Conservation (phyloP, 2,797 vertebrate species). For the Tauraco hartlaubi region DNA sequence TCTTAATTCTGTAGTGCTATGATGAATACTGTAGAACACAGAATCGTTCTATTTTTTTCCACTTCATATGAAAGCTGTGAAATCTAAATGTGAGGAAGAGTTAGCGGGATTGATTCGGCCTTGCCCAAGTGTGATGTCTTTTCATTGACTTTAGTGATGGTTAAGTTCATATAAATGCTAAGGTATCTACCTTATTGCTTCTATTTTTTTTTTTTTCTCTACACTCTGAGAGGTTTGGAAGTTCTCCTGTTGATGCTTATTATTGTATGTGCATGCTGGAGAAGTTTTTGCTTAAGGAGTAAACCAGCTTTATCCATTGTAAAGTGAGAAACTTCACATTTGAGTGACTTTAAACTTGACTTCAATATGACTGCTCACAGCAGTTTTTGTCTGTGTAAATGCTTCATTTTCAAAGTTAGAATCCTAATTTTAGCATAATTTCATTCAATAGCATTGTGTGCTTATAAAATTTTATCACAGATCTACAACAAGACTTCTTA, state of each 20-base stretch:
- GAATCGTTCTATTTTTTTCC: neutral
- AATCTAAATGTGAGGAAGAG: neutral
- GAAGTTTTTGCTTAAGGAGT: neutral
- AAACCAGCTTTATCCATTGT: neutral
- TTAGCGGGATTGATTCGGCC: neutral
- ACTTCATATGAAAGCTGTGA: neutral
- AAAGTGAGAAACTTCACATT: neutral
- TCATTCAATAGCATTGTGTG: neutral
- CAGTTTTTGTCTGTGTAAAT: neutral
- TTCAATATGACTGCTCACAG: neutral
- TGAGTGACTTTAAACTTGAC: neutral
- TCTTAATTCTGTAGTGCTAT: neutral
- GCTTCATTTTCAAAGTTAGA: neutral
- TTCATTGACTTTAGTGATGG: neutral
- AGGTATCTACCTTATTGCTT: neutral
- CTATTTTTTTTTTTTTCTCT: neutral
- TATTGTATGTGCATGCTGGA: neutral
- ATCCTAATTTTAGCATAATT: neutral
- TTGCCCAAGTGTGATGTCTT: neutral
- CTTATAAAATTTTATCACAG: neutral
- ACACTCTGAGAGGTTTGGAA: neutral
- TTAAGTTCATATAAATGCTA: neutral
- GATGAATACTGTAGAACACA: neutral
- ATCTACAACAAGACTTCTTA: neutral
- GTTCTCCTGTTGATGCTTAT: neutral